phyloP scores from a whole-genome alignment of 2,888 invertebrate species.

The Drosophila paucipuncta region DNA sequence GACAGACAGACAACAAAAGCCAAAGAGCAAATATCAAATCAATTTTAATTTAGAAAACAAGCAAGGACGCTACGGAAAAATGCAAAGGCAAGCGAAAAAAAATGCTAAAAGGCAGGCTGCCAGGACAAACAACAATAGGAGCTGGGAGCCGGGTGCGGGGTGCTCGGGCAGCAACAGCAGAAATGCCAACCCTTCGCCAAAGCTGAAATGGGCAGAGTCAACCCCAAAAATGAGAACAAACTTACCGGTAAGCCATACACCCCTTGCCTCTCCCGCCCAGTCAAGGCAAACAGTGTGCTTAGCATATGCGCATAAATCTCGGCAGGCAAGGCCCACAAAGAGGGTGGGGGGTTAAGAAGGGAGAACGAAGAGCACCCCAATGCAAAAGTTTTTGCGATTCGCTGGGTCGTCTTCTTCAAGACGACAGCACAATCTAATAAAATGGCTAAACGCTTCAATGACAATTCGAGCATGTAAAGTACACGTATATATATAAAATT shows the following conservation, averaged over 20 bases:
- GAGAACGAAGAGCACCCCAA: conserved; percentile 28
- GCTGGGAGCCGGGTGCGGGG: neutral
- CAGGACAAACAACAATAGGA: conserved; percentile 32
- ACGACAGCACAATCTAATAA: conserved; percentile 81
- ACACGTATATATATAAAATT: conserved; percentile 5
- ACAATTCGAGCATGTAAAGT: conserved; percentile 83
- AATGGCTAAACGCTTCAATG: conserved; percentile 83
- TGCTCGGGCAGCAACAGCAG: neutral
- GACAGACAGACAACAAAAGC: conserved; percentile 25
- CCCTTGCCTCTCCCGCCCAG: neutral
- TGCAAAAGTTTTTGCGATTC: conserved; percentile 31
- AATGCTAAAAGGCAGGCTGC: conserved; percentile 27
- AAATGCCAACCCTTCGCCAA: conserved; percentile 58
- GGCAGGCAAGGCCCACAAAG: conserved; percentile 6
- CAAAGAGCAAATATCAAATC: conserved; percentile 78
- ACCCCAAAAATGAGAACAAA: conserved; percentile 57
- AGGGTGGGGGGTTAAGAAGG: neutral
- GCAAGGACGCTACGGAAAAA: conserved; percentile 64
- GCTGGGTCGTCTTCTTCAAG: conserved; percentile 66
- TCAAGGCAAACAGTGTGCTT: conserved; percentile 67
- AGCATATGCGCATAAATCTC: conserved; percentile 83
- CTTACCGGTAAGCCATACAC: conserved; percentile 13
- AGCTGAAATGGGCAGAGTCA: conserved; percentile 33
- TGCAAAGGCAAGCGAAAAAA: conserved; percentile 67
- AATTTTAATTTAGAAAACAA: conserved; percentile 81